These are phyloP conservation scores for Sinocyclocheilus grahami DNA, from an alignment of 2,113 vertebrate species.

Conservation along the genomic window DNA sequence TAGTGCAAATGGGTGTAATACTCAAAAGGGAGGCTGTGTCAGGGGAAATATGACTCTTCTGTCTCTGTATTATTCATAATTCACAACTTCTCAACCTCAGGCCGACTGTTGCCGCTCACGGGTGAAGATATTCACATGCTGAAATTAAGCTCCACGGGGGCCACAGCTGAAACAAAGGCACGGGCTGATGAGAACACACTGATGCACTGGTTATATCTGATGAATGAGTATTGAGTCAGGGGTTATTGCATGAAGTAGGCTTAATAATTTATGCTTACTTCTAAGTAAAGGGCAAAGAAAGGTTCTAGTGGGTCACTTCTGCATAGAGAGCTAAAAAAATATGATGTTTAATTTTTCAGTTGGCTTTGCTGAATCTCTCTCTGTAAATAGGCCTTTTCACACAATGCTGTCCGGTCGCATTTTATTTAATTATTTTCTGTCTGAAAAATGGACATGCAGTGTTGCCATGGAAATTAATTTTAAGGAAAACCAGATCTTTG, in stretches of 20 bases:
- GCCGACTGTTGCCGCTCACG: constrained; percentile 17
- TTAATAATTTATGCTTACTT: constrained; percentile 21
- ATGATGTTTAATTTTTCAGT: constrained; percentile 1
- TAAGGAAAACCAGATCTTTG: constrained; percentile 12
- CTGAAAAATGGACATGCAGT: not conserved
- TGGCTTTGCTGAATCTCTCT: not conserved
- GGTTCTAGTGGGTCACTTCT: constrained; percentile 1
- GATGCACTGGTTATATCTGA: constrained; percentile 18
- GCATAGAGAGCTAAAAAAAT: not conserved
- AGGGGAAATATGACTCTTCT: constrained; percentile 45
- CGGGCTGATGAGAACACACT: constrained; percentile 17
- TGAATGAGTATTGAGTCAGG: constrained; percentile 37
- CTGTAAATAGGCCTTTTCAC: constrained; percentile 14
- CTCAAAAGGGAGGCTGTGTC: constrained; percentile 43
- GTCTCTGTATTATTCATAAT: constrained; percentile 52
- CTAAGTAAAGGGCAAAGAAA: constrained; percentile 20
- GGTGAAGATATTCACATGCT: constrained; percentile 31
- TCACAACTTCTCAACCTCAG: constrained; percentile 40
- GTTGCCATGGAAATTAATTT: constrained; percentile 37
- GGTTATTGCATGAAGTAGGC: constrained; percentile 3
- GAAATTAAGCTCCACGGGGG: constrained; percentile 39
- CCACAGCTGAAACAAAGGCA: constrained; percentile 36
- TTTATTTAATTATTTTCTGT: not conserved
- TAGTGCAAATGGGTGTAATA: constrained; percentile 57
- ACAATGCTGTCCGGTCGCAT: not conserved